Evolutionary conservation across 1,140 invertebrate genomes (phyloP).

Genomic region (Eufriesea mexicana): DNA sequence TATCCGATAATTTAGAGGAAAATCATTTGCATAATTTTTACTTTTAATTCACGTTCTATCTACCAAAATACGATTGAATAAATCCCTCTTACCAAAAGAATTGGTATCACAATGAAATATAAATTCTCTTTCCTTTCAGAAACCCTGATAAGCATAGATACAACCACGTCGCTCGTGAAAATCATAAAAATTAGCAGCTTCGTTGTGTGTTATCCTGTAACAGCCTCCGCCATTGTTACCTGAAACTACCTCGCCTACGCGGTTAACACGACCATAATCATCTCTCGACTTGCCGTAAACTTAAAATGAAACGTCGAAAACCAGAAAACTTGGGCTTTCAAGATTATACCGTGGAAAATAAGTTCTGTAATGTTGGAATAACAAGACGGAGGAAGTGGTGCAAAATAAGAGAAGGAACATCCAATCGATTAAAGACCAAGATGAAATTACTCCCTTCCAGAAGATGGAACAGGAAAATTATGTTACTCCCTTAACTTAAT

Average conservation of each 20-base stretch:
- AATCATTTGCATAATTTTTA: too few species aligned
- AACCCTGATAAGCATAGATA: too few species aligned
- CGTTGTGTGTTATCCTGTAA: too few species aligned
- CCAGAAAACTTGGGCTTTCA: background rate
- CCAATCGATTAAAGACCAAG: background rate
- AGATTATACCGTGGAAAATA: background rate
- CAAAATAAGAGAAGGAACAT: background rate
- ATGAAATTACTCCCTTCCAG: background rate
- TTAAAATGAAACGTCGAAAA: background rate
- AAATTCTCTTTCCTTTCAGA: too few species aligned
- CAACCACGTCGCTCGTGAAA: too few species aligned
- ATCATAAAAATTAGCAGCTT: too few species aligned
- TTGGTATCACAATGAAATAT: too few species aligned
- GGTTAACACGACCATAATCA: background rate
- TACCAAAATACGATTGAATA: too few species aligned
- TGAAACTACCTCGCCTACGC: background rate
- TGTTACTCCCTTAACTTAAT: background rate
- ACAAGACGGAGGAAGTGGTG: background rate
- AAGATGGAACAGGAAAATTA: background rate
- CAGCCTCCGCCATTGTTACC: too few species aligned
- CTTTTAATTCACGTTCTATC: too few species aligned
- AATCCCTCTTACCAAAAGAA: too few species aligned
- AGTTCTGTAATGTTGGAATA: background rate
- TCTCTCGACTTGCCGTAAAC: background rate
- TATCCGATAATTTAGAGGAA: too few species aligned